These are phyloP conservation scores for Aurelia sp. DNA, from an alignment of 30 jellyfish, hydroid and myxozoan species.

Conservation along the genomic window DNA sequence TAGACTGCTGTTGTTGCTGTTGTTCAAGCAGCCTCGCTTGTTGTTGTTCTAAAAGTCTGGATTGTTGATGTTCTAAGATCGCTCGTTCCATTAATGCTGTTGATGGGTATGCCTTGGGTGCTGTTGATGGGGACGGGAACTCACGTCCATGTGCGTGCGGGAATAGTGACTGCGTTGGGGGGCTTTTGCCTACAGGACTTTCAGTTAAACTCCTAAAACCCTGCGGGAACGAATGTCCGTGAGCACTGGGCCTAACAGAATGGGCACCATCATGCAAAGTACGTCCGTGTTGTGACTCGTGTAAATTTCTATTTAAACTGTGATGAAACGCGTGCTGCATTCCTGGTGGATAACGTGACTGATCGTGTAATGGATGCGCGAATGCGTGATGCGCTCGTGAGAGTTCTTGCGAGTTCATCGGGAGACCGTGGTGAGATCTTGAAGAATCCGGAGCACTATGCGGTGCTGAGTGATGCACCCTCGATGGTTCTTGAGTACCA, in stretches of 20 bases:
- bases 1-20: constrained; percentile 58
- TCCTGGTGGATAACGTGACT: constrained; percentile 69
- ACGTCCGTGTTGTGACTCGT: constrained; percentile 63
- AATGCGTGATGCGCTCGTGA: constrained; percentile 75
- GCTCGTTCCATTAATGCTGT: constrained; percentile 56
- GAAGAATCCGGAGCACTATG: constrained; percentile 57
- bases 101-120: constrained; percentile 44
- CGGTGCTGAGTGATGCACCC: constrained; percentile 60
- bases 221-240: constrained; percentile 67
- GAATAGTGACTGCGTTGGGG: constrained; percentile 66
- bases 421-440: constrained; percentile 70
- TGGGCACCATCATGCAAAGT: constrained; percentile 57
- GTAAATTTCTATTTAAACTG: constrained; percentile 61
- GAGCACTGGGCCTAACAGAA: constrained; percentile 62
- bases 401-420: constrained; percentile 60
- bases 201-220: constrained; percentile 54
- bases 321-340: constrained; percentile 56
- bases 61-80: constrained; percentile 43
- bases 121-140: constrained; percentile 73
- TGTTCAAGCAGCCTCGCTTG: constrained; percentile 18
- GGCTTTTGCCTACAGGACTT: constrained; percentile 76
- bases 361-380: constrained; percentile 72
- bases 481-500: constrained; percentile 46
- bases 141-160: constrained; percentile 75
- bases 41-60: constrained; percentile 32